phyloP scores from a whole-genome alignment of 2,888 invertebrate genomes.

The Eilema caniola region DNA sequence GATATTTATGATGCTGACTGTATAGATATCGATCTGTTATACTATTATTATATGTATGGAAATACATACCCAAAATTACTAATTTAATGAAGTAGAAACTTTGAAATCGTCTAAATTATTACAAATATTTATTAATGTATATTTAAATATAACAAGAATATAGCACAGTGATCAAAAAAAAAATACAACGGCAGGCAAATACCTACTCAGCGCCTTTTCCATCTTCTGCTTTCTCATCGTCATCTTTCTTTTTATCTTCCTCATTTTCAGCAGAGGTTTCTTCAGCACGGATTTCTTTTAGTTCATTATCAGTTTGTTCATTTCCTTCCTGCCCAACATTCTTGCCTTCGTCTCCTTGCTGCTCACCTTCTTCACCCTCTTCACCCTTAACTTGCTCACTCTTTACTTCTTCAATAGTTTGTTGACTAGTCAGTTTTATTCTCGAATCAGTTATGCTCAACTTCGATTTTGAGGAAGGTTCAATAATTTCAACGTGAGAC shows the following conservation, averaged over 20 bases:
- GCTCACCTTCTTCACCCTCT: neutral
- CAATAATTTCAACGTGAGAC: slow-evolving; percentile 5
- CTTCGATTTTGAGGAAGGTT: slow-evolving; percentile 2
- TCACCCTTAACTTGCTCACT: neutral
- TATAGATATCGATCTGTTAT: no score
- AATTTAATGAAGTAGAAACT: neutral
- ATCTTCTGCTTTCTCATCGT: neutral
- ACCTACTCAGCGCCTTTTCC: neutral
- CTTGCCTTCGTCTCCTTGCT: neutral
- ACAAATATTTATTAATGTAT: neutral
- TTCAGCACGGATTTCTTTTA: neutral
- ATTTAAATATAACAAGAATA: neutral
- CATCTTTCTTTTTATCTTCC: slow-evolving; percentile 5
- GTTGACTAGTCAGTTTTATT: neutral
- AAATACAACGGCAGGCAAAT: neutral
- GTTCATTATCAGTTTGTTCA: neutral
- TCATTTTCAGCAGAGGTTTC: neutral
- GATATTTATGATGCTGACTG: no score
- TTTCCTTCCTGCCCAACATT: neutral
- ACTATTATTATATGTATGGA: no score
- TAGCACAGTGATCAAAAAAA: neutral
- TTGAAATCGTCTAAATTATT: neutral
- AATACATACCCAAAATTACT: no score
- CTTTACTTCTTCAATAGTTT: neutral
- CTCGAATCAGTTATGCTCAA: neutral